Percentiles rank a stretch among this genome's conserved stretches.
phyloP scores from a whole-genome alignment of 2,113 vertebrate genomes.

The Grantiella picta region DNA sequence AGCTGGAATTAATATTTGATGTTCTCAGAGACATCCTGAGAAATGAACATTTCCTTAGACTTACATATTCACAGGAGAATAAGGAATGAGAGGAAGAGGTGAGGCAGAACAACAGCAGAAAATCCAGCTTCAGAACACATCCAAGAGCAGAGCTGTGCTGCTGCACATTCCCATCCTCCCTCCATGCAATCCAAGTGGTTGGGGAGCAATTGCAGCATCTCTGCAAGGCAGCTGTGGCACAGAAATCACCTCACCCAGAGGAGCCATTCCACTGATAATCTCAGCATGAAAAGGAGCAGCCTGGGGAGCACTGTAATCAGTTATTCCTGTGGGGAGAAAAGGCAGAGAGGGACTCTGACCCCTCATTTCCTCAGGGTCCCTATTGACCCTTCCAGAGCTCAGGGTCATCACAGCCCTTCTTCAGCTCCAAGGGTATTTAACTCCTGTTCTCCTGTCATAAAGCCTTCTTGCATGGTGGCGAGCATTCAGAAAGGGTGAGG shows the following conservation, averaged over 20 bases:
- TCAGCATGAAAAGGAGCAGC: not conserved
- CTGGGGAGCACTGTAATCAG: not conserved
- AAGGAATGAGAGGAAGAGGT: not conserved
- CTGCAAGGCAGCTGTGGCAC: not conserved
- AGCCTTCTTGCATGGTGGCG: not conserved
- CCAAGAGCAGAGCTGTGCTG: not conserved
- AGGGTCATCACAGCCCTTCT: not conserved
- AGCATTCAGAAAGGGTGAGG: not conserved
- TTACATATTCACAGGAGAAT: not conserved
- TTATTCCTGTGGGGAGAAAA: too few relatives aligned
- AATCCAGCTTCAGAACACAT: too few relatives aligned
- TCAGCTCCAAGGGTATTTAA: not conserved
- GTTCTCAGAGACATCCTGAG: not conserved
- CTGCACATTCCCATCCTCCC: not conserved
- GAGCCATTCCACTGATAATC: not conserved
- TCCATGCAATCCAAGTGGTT: not conserved
- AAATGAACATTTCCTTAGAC: not conserved
- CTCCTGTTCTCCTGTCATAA: not conserved
- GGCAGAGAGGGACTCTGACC: not conserved
- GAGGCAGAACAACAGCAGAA: not conserved
- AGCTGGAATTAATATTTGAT: not conserved
- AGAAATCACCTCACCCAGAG: not conserved
- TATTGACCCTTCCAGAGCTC: not conserved
- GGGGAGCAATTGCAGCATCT: not conserved
- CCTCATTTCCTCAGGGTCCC: not conserved